Percentiles rank a stretch among this genome's conserved stretches.
Conservation (phyloP, 2,888 invertebrate species). For the Petrolisthes manimaculis region DNA sequence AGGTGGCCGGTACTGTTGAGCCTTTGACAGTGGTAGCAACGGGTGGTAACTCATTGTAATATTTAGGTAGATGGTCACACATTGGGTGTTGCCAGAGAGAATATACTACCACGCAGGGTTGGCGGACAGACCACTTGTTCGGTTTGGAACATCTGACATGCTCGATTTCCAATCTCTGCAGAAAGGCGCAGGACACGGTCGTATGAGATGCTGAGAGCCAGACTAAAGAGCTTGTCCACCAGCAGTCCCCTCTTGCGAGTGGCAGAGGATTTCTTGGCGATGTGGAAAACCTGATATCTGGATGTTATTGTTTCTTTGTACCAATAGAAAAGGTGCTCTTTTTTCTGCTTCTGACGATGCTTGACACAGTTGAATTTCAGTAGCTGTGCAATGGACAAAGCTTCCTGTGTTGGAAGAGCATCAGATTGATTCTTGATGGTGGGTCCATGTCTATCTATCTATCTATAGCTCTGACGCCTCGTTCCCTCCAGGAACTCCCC, state of each 20-base stretch:
- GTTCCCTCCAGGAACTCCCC: too few species aligned
- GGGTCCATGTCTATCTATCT: too few species aligned
- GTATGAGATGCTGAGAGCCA: slow-evolving; percentile 22
- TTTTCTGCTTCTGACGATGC: neutral
- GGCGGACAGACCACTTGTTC: slow-evolving; percentile 24
- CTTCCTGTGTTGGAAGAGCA: neutral
- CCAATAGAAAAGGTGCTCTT: neutral
- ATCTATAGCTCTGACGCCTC: too few species aligned
- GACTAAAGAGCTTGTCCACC: slow-evolving; percentile 6
- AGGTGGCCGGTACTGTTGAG: neutral
- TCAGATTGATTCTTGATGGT: too few species aligned
- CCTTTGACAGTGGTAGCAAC: neutral
- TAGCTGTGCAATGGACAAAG: neutral
- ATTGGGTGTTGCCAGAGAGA: slow-evolving; percentile 21
- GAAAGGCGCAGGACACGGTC: neutral
- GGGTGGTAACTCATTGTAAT: slow-evolving; percentile 2
- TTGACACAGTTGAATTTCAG: slow-evolving; percentile 31
- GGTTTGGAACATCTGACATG: neutral
- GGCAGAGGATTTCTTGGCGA: slow-evolving; percentile 4
- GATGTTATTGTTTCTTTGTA: slow-evolving; percentile 16
- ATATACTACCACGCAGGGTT: neutral
- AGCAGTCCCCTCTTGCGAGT: neutral
- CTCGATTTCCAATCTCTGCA: neutral
- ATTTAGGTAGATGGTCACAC: slow-evolving; percentile 5
- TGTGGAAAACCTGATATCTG: slow-evolving; percentile 16